Conservation (phyloP, 1,140 invertebrate species). For the Drosophila pandora region DNA sequence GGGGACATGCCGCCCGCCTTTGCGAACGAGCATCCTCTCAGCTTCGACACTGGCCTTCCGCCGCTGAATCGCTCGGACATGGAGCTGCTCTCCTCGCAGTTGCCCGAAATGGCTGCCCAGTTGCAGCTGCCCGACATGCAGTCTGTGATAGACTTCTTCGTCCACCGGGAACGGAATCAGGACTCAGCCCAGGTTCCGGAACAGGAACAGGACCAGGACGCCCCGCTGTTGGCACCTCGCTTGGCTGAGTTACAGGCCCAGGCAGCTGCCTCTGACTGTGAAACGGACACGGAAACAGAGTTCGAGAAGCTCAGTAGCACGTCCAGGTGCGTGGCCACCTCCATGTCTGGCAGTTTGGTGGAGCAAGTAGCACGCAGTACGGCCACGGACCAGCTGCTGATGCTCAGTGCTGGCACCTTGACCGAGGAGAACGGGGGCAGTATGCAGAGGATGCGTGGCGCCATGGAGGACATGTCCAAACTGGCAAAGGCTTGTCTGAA, state of each 20-base stretch:
- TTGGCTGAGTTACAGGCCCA: conserved; percentile 49
- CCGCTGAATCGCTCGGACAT: conserved; percentile 88
- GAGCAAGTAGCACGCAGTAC: conserved; percentile 62
- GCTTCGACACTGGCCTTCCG: conserved; percentile 90
- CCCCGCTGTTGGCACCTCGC: conserved; percentile 32
- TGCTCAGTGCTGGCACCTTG: conserved; percentile 64
- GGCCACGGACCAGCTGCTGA: conserved; percentile 61
- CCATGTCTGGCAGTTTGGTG: conserved; percentile 46
- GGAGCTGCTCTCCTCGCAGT: conserved; percentile 86
- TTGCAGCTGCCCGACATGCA: conserved; percentile 86
- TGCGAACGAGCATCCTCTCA: conserved; percentile 90
- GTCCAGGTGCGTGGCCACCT: conserved; percentile 48
- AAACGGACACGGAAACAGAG: conserved; percentile 90
- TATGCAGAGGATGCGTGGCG: conserved; percentile 83
- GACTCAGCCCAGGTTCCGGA: conserved; percentile 23
- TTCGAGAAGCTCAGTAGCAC: conserved; percentile 89
- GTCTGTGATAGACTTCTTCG: conserved; percentile 89
- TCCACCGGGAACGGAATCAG: conserved; percentile 77
- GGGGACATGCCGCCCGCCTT: conserved; percentile 93
- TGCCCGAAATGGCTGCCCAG: conserved; percentile 86
- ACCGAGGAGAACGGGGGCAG: conserved; percentile 74
- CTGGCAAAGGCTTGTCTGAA: conserved; percentile 85
- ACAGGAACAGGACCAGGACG: conserved; percentile 15
- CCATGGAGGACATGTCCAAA: conserved; percentile 84
- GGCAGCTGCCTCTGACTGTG: conserved; percentile 86